Base-by-base conservation (phyloP, 2,797 vertebrate genomes). In the Alcedo atthis region DNA sequence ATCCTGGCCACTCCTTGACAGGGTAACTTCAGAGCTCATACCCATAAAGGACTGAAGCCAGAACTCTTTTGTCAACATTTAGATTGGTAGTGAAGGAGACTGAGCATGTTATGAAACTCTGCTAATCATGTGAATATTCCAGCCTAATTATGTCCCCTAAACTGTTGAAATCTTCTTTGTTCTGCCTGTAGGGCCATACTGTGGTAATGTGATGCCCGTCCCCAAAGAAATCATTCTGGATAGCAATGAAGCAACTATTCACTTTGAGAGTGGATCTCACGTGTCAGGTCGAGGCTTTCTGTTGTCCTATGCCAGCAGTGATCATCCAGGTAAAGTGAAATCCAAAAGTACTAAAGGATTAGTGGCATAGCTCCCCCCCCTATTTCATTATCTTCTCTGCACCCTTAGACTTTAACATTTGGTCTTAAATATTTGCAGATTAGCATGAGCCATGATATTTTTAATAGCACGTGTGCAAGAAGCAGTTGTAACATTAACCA, bases 281-380 rank as follows among this genome's bases (percentile, higher is more conserved):
- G 92, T 98, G 58, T 98, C 98, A 9, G 98, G 98, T 58, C 97
- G 98, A 81, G 98, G 98, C 13, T 98, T 99, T 95, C 96, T 98
- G 77, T 96, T 99, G 58, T 98, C 98, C 58, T 99, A 98, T 67
- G 97, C 97, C 57, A 98, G 97, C 11, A 98, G 97, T 30, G 98
- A 98, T 94, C 97, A 98, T 89, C 98, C 97, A 97, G 98, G 98
- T 99, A 97, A 90, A 81, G 64, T 35, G 32, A 63, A 61, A 69
- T 48, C 45, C 30, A 37, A 43, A 84, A 66, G 42, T 1, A 64
- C 37, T 55, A 25, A 57, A 71, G 42, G 21, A 74, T 87, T 45
- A 64, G 18, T 53, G 32, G 6, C 24, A 35, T 30, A 26, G 58
- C 19, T n/a, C 13, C 37, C 4, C 4, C 24, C 19, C 5, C 25